Conservation (phyloP, 2,797 vertebrate genomes). For the Ispidina lecontei region DNA sequence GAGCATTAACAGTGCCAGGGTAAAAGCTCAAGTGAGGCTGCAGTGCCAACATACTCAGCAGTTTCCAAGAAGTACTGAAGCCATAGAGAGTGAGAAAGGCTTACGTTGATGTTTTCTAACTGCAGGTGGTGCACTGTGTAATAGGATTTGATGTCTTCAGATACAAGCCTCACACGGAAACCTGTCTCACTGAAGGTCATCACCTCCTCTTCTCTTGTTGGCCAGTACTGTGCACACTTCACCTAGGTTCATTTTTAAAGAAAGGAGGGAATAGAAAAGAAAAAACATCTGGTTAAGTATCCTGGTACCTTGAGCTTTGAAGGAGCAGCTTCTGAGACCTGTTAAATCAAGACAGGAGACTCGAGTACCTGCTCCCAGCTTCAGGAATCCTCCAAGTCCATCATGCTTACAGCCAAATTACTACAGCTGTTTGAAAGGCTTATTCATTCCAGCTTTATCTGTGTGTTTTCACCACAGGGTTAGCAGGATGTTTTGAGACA, state of each 20-base stretch:
- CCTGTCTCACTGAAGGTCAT: constrained; percentile 93
- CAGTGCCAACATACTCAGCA: not conserved
- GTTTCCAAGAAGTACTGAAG: not conserved
- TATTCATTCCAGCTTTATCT: not conserved
- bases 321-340: not conserved
- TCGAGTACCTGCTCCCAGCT: not conserved
- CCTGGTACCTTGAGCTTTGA: not conserved
- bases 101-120: constrained; percentile 88
- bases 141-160: constrained; percentile 91
- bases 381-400: not conserved
- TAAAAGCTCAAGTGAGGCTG: not conserved
- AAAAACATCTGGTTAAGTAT: not conserved
- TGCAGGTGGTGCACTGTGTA: constrained; percentile 91
- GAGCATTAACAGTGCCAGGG: not conserved
- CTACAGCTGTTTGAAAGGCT: not conserved
- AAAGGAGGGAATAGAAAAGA: not conserved
- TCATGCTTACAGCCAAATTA: not conserved
- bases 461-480: not conserved
- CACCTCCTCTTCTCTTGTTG: constrained; percentile 85
- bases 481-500: not conserved
- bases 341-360: not conserved
- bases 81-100: constrained; percentile 29
- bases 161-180: constrained; percentile 89
- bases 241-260: constrained; percentile 79
- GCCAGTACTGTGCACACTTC: constrained; percentile 99